Evolutionary conservation across 2,113 vertebrate species (phyloP).

Genomic region (Pachycephala philippinensis): DNA sequence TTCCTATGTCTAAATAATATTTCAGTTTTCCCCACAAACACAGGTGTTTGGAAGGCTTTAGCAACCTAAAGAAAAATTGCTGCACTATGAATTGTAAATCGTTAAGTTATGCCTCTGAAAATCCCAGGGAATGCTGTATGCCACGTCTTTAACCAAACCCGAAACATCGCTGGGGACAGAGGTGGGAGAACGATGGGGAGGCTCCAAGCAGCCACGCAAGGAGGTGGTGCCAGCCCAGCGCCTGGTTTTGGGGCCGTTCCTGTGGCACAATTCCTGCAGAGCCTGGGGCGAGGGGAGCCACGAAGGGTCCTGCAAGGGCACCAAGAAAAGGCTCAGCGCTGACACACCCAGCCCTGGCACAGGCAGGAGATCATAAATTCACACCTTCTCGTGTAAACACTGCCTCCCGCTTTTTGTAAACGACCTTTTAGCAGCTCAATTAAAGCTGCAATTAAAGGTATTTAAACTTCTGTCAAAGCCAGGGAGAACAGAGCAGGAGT

Average conservation of each 20-base stretch:
- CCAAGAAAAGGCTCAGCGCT: background rate
- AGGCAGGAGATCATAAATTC: background rate
- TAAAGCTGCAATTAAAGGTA: background rate
- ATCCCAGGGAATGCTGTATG: background rate
- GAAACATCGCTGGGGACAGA: background rate
- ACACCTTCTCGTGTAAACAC: background rate
- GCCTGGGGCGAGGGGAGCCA: background rate
- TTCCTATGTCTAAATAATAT: background rate
- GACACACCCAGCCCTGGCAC: background rate
- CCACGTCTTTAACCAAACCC: background rate
- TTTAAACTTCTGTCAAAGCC: background rate
- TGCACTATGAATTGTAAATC: background rate
- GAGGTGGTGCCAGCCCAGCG: background rate
- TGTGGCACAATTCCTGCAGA: too few relatives aligned
- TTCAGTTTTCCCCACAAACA: background rate
- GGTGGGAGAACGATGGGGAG: background rate
- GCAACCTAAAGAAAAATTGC: background rate
- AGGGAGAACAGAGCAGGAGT: background rate
- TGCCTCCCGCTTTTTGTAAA: background rate
- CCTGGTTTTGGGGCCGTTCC: background rate
- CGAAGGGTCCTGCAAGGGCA: background rate
- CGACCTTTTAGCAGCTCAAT: background rate
- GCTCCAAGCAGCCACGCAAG: background rate
- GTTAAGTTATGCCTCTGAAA: background rate
- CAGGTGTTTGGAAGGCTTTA: background rate